phyloP scores from a whole-genome alignment of 1,140 invertebrate genomes.

The Scaptomyza graminum region DNA sequence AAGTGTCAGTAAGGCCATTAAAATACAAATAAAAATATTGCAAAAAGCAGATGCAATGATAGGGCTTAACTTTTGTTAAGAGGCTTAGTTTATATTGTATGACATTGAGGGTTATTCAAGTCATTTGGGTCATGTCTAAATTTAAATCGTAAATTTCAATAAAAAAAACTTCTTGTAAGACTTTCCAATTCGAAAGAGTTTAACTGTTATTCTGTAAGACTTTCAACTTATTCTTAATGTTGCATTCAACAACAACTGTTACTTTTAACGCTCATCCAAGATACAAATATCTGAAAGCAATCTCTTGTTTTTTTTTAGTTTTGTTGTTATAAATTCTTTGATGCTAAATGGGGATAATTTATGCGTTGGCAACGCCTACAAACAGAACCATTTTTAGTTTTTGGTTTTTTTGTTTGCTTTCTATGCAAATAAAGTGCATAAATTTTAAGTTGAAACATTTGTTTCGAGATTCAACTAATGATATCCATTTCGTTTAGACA shows the following conservation, averaged over 20 bases:
- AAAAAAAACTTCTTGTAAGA: too few relatives aligned
- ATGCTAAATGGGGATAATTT: slow-evolving; percentile 20
- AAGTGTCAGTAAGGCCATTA: slow-evolving; percentile 28
- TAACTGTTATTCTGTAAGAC: not conserved
- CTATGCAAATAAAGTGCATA: slow-evolving; percentile 39
- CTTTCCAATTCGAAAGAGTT: slow-evolving; percentile 4
- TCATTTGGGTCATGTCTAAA: slow-evolving; percentile 8
- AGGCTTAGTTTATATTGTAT: slow-evolving; percentile 25
- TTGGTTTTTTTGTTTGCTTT: slow-evolving; percentile 24
- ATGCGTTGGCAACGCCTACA: slow-evolving; percentile 7
- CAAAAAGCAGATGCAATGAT: slow-evolving; percentile 14
- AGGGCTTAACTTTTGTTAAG: slow-evolving; percentile 18
- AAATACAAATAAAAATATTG: slow-evolving; percentile 31
- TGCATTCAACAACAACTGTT: slow-evolving; percentile 11
- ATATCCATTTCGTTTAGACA: slow-evolving; percentile 15
- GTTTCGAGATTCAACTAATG: slow-evolving; percentile 12
- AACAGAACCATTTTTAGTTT: slow-evolving; percentile 11
- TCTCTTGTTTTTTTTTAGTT: slow-evolving; percentile 25
- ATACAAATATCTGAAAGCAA: slow-evolving; percentile 7
- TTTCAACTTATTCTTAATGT: not conserved
- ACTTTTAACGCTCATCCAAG: slow-evolving; percentile 26
- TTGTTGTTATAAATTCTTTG: slow-evolving; percentile 3
- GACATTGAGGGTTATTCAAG: not conserved
- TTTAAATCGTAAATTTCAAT: too few relatives aligned
- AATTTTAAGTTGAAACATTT: slow-evolving; percentile 19